These are phyloP conservation scores for Sitodiplosis mosellana DNA, from an alignment of 1,140 invertebrate species.

Conservation along the genomic window DNA sequence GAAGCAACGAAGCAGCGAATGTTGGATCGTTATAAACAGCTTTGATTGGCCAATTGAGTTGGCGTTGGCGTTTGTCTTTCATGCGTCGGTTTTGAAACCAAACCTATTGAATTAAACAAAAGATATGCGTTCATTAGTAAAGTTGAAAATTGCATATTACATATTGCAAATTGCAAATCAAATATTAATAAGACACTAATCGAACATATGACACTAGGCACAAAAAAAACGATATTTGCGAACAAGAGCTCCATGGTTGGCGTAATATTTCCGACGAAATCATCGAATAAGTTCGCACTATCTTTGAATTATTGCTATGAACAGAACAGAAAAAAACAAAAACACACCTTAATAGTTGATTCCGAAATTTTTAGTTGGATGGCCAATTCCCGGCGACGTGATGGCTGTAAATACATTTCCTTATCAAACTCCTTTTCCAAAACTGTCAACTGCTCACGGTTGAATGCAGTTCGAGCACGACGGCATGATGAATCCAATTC, in stretches of 20 bases:
- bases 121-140: slow-evolving; percentile 9
- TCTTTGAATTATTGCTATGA: too few relatives aligned
- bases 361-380: slow-evolving; percentile 87
- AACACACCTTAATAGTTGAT: slow-evolving; percentile 87
- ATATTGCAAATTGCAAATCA: too few relatives aligned
- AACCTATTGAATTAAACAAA: slow-evolving; percentile 40
- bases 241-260: too few relatives aligned
- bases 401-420: slow-evolving; percentile 95
- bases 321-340: too few relatives aligned
- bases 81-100: slow-evolving; percentile 99
- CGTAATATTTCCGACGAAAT: too few relatives aligned
- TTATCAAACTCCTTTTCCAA: slow-evolving; percentile 95
- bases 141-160: too few relatives aligned
- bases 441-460: slow-evolving; percentile 77
- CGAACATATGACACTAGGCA: too few relatives aligned
- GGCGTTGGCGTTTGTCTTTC: slow-evolving; percentile 93
- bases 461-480: slow-evolving; percentile 93
- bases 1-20: slow-evolving; percentile 76
- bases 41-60: slow-evolving; percentile 86
- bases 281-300: too few relatives aligned
- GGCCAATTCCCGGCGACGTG: slow-evolving; percentile 87
- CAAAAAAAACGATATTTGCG: too few relatives aligned
- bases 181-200: too few relatives aligned
- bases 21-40: slow-evolving; percentile 83
- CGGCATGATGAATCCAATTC: slow-evolving; percentile 46